Evolutionary conservation across 2,888 invertebrate genomes (phyloP), one percentile per base, ranked within the genome.

Genomic region (Idaea biselata): DNA sequence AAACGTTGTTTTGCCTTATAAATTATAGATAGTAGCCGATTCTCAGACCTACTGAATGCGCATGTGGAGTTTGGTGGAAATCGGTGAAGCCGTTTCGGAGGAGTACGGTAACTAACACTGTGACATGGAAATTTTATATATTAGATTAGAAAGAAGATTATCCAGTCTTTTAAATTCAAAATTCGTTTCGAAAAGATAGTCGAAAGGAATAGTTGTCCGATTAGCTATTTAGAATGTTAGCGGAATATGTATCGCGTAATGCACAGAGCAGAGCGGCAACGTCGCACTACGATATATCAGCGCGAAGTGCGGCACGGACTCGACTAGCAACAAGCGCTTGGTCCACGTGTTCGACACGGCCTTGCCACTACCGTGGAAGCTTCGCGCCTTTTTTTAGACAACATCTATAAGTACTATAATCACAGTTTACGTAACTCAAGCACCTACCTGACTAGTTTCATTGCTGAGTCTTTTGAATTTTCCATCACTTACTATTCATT

Each of bases 381-480:
- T 88, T 89, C 86, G 88, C 88, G 87, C 88, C 88, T 87, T 90
- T 86, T 82, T 88, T 86, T 83, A 86, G 83, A 83, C 83, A 84
- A 82, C 80, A 81, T 60, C 16, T 55, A 55, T 6, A 55, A 16
- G 55, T 17, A 55, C 55, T 55, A 16, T 17, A 55, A 55, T 44
- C 44, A 44, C 44, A 16, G 5, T 55, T 55, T 55, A 55, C 55
- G 55, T 55, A 55, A 16, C 17, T 55, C 55, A 16, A 55, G 55
- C n/a, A 55, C 55, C 55, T 55, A 17, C 55, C 55, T 17, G 16
- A 55, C n/a, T 17, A 55, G 8, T 55, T n/a, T 55, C 44, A 44
- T 44, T 8, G 2, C 44, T 44, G 44, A 44, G 44, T 8, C 3
- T 44, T 44, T 44, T 44, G 44, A 44, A 44, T 4, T 44, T 32